These are phyloP conservation scores for Salvelinus sp. DNA, from an alignment of 2,113 vertebrate species.

Conservation along the genomic window DNA sequence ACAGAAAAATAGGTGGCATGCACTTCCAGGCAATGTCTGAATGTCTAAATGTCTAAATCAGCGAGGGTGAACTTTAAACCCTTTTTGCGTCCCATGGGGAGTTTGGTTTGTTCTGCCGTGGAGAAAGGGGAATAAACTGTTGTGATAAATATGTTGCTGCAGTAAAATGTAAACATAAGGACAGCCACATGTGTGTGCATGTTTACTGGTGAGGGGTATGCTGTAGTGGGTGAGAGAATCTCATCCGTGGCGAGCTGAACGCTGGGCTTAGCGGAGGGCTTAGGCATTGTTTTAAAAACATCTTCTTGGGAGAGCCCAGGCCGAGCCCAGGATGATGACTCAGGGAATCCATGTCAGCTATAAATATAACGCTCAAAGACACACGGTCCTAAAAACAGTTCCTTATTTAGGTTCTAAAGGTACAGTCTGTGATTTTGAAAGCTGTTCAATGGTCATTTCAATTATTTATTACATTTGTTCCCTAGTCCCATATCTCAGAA, in stretches of 20 bases:
- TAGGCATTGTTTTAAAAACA: slow-evolving; percentile 28
- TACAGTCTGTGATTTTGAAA: background rate
- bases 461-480: background rate
- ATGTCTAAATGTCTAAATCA: background rate
- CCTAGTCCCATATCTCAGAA: background rate
- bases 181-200: slow-evolving; percentile 16
- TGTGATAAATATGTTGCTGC: slow-evolving; percentile 10
- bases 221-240: slow-evolving; percentile 1
- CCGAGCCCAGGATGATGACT: slow-evolving; percentile 7
- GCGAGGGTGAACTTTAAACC: background rate
- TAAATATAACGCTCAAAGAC: background rate
- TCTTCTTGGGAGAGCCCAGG: background rate
- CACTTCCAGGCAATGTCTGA: background rate
- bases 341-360: background rate
- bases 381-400: background rate
- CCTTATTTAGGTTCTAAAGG: background rate
- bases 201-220: slow-evolving; percentile 33
- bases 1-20: background rate
- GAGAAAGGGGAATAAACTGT: slow-evolving; percentile 2
- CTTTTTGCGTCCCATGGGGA: background rate
- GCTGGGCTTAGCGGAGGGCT: slow-evolving; percentile 1
- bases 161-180: background rate
- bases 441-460: background rate
- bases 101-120: background rate
- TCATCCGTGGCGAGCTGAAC: slow-evolving; percentile 8